phyloP scores from a whole-genome alignment of 2,113 vertebrate genomes.

The Istiophorus platypterus region DNA sequence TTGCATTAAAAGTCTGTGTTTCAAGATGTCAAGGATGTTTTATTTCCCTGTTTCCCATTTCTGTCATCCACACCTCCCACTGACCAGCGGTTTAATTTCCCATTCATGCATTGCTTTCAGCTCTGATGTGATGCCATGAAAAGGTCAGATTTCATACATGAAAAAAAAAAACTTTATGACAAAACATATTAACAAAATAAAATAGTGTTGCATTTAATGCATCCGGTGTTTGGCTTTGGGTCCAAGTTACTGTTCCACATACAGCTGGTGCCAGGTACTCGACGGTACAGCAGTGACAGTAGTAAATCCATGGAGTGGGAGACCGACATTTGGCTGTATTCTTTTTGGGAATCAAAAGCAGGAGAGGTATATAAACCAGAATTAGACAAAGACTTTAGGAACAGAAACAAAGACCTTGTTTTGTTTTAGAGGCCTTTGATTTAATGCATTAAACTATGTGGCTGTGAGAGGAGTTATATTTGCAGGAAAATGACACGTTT shows the following conservation, averaged over 20 bases:
- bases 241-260: slow-evolving; percentile 32
- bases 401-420: not conserved
- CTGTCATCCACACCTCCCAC: slow-evolving; percentile 1
- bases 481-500: not conserved
- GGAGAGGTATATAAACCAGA: slow-evolving; percentile 43
- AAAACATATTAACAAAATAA: not conserved
- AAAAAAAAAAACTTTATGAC: not conserved
- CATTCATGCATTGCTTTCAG: slow-evolving; percentile 9
- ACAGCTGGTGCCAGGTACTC: slow-evolving; percentile 24
- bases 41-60: slow-evolving; percentile 13
- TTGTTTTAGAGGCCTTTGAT: slow-evolving; percentile 32
- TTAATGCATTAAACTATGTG: not conserved
- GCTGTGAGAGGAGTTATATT: not conserved
- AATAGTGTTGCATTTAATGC: slow-evolving; percentile 27
- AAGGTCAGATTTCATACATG: slow-evolving; percentile 14
- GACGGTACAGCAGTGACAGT: slow-evolving; percentile 35
- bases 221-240: slow-evolving; percentile 16
- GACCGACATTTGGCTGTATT: slow-evolving; percentile 64
- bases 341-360: slow-evolving; percentile 64
- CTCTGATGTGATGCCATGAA: not conserved
- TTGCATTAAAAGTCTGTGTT: slow-evolving; percentile 28
- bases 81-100: slow-evolving; percentile 21
- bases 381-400: slow-evolving; percentile 25
- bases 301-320: slow-evolving; percentile 59
- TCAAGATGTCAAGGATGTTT: slow-evolving; percentile 25